Evolutionary conservation across 2,113 vertebrate species (phyloP).

Genomic region (Motacilla tschutschensis): DNA sequence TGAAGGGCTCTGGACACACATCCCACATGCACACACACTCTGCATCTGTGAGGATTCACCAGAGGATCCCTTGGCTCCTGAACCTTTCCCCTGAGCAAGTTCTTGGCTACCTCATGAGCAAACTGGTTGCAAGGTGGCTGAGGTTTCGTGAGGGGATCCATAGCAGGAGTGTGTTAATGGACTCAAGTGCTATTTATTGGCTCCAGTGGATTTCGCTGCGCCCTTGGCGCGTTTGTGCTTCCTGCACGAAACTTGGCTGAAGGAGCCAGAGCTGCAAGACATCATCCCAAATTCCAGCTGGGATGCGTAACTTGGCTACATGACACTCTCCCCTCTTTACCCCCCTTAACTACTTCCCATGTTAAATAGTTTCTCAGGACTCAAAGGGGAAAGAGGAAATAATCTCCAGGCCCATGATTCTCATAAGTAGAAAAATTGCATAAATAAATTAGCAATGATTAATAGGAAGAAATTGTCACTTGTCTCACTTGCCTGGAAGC

Average conservation of each 20-base stretch:
- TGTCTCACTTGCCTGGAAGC: conserved; percentile 15
- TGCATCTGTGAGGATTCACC: not conserved
- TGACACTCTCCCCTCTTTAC: not conserved
- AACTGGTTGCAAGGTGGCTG: not conserved
- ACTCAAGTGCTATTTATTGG: conserved; percentile 26
- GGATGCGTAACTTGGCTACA: conserved; percentile 52
- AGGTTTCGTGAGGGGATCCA: not conserved
- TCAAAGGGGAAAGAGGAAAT: conserved; percentile 17
- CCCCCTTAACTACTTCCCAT: conserved; percentile 12
- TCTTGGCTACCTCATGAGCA: not conserved
- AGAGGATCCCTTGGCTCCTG: not conserved
- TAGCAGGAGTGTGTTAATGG: not conserved
- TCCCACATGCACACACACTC: not conserved
- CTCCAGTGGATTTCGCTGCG: not conserved
- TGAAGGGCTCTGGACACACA: not conserved
- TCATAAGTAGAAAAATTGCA: conserved; percentile 11
- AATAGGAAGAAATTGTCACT: conserved; percentile 26
- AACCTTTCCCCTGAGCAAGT: not conserved
- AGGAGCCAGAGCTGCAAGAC: conserved; percentile 8
- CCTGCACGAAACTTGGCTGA: conserved; percentile 36
- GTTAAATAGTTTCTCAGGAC: conserved; percentile 50
- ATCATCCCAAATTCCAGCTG: conserved; percentile 55
- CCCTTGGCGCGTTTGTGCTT: not conserved
- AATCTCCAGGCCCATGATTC: not conserved
- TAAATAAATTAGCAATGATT: conserved; percentile 45